Conservation (phyloP, 2,113 vertebrate genomes). For the Marcusenius ussheri region DNA sequence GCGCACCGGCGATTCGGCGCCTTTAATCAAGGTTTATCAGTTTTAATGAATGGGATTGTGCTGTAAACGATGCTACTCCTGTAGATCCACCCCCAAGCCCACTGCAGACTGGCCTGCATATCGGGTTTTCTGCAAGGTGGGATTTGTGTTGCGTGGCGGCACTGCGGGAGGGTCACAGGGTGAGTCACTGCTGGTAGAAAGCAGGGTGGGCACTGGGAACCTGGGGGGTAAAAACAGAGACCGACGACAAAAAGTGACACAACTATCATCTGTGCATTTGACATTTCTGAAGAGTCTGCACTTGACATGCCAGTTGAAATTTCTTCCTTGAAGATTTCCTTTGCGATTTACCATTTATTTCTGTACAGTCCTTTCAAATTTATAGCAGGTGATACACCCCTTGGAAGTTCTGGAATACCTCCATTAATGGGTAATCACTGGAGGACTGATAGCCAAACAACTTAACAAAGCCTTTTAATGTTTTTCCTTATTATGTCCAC, state of each 20-base stretch:
- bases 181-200: not conserved
- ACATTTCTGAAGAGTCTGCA: not conserved
- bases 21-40: constrained; percentile 20
- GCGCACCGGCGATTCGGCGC: not conserved
- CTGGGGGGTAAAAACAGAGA: not conserved
- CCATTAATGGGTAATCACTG: not conserved
- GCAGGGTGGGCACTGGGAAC: not conserved
- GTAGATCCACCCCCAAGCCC: not conserved
- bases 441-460: not conserved
- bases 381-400: not conserved
- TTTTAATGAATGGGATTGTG: constrained; percentile 21
- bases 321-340: constrained; percentile 15
- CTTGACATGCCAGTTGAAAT: not conserved
- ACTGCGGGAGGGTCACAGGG: not conserved
- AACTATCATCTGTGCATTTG: not conserved
- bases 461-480: not conserved
- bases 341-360: not conserved
- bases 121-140: constrained; percentile 6
- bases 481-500: not conserved
- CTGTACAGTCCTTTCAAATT: not conserved
- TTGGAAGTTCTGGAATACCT: not conserved
- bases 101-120: constrained; percentile 1
- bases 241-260: not conserved
- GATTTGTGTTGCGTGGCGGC: not conserved
- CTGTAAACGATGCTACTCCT: constrained; percentile 1